phyloP scores from a whole-genome alignment of 2,113 vertebrate species.

The Edolisoma coerulescens region DNA sequence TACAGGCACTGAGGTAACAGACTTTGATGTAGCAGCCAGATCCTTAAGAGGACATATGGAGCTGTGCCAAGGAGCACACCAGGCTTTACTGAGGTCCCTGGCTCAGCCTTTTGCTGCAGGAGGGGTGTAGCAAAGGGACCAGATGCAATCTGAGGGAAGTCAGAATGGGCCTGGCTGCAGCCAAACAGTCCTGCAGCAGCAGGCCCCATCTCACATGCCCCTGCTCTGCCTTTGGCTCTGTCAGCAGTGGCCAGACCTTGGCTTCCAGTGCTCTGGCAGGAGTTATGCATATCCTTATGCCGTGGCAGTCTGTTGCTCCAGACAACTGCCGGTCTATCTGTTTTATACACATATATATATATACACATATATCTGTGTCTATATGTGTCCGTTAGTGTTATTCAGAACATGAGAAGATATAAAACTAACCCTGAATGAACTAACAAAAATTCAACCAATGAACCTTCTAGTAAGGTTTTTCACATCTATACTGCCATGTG shows the following conservation, averaged over 20 bases:
- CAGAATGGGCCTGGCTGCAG: not conserved
- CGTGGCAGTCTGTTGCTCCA: not conserved
- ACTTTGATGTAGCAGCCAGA: not conserved
- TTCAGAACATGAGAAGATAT: not conserved
- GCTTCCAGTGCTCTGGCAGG: not conserved
- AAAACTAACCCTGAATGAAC: not conserved
- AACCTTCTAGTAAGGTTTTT: not conserved
- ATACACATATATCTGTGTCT: not conserved
- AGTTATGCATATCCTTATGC: not conserved
- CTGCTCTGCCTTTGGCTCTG: not conserved
- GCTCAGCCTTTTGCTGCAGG: not conserved
- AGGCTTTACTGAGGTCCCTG: not conserved
- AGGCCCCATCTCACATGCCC: not conserved
- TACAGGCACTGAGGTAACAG: not conserved
- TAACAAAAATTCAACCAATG: not conserved
- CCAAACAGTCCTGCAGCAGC: not conserved
- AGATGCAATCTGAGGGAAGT: not conserved
- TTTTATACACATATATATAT: not conserved
- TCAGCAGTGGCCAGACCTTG: not conserved
- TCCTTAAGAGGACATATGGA: fast-evolving
- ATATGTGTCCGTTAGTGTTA: not conserved
- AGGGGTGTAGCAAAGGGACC: not conserved
- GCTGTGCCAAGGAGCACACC: not conserved
- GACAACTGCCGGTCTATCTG: not conserved
- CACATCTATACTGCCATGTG: not conserved